Conservation (phyloP, 2,113 vertebrate genomes). For the Lathamus discolor region DNA sequence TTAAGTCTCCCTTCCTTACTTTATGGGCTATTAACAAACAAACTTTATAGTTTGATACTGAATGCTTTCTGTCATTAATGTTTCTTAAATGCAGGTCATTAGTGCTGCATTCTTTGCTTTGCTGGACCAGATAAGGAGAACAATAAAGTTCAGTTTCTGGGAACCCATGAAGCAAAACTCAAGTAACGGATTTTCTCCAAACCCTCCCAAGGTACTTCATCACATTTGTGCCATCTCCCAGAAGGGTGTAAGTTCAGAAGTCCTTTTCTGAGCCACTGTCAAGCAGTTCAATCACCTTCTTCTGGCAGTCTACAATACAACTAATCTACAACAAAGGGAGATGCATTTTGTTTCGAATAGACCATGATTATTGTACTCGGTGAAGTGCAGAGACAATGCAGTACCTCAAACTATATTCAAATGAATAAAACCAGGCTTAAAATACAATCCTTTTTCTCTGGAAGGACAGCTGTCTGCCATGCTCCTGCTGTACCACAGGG, state of each 20-base stretch:
- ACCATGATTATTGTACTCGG: not conserved
- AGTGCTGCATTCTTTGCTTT: not conserved
- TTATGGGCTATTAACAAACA: not conserved
- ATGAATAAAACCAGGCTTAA: not conserved
- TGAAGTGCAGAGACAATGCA: not conserved
- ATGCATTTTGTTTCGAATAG: not conserved
- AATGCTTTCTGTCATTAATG: not conserved
- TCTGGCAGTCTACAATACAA: not conserved
- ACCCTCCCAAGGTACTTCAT: not conserved
- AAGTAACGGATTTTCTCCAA: not conserved
- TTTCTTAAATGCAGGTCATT: not conserved
- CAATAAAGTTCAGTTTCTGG: not conserved
- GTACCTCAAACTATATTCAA: not conserved
- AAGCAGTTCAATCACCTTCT: not conserved
- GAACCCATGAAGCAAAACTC: not conserved
- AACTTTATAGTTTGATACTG: not conserved
- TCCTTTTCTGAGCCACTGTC: not conserved
- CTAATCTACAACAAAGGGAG: not conserved
- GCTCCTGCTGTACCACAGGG: not conserved
- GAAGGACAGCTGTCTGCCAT: slow-evolving; percentile 11
- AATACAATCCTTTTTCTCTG: not conserved
- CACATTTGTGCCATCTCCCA: not conserved
- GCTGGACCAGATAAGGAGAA: not conserved
- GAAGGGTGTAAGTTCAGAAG: not conserved
- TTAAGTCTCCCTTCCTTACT: not conserved